phyloP scores from a whole-genome alignment of 2,113 vertebrate genomes.

The Dasyurus viverrinus region DNA sequence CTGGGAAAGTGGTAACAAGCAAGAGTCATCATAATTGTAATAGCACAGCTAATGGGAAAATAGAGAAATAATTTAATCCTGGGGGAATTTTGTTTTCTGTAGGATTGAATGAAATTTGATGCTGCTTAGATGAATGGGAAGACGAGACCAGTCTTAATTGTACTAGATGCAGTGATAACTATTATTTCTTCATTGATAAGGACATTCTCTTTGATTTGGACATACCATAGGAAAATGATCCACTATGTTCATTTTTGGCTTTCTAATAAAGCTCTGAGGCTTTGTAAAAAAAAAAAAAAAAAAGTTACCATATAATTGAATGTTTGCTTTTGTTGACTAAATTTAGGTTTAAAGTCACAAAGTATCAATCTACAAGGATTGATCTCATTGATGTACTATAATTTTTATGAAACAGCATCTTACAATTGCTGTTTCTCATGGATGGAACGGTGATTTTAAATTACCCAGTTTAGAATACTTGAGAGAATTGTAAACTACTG shows the following conservation, averaged over 20 bases:
- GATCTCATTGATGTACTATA: neutral
- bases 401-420: neutral
- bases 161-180: neutral
- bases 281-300: neutral
- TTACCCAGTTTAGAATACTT: neutral
- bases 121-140: neutral
- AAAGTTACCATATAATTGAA: neutral
- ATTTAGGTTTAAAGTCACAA: neutral
- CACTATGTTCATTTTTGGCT: neutral
- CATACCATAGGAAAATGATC: neutral
- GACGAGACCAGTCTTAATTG: neutral
- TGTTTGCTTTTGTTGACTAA: neutral
- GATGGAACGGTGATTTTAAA: neutral
- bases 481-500: neutral
- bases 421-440: neutral
- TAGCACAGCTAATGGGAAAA: neutral
- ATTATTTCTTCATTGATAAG: slow-evolving; percentile 7
- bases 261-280: neutral
- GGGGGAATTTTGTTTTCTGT: neutral
- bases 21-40: neutral
- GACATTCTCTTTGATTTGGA: neutral
- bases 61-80: neutral
- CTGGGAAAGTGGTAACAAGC: neutral
- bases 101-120: neutral
- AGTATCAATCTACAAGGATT: neutral